Conservation (phyloP, 2,888 invertebrate genomes). For the Thyatira batis region DNA sequence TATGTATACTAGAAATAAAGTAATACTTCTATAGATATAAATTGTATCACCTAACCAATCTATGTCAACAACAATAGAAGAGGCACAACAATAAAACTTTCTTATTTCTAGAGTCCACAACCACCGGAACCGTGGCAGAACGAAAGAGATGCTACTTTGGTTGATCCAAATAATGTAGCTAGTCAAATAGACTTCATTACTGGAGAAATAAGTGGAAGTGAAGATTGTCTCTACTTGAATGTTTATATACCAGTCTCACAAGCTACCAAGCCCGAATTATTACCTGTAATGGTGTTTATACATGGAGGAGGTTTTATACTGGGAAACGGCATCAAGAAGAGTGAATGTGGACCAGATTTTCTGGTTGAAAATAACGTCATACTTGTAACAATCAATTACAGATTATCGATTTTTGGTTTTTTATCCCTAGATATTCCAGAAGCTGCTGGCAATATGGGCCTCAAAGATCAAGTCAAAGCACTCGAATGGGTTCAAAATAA, state of each 20-base stretch:
- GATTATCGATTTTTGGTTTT: conserved; percentile 63
- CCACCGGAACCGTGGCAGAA: conserved; percentile 62
- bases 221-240: conserved; percentile 66
- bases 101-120: conserved; percentile 54
- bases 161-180: conserved; percentile 39
- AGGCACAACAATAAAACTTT: not conserved
- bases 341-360: conserved; percentile 55
- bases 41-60: too few relatives aligned
- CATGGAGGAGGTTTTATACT: conserved; percentile 65
- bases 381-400: conserved; percentile 67
- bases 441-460: conserved; percentile 61
- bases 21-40: too few relatives aligned
- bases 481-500: conserved; percentile 59
- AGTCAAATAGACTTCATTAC: conserved; percentile 36
- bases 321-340: conserved; percentile 51
- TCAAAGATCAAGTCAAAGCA: conserved; percentile 63
- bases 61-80: too few relatives aligned
- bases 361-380: conserved; percentile 56
- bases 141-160: conserved; percentile 72
- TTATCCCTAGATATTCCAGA: conserved; percentile 55
- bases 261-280: conserved; percentile 15
- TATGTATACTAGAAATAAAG: too few relatives aligned
- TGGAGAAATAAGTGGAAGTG: conserved; percentile 39
- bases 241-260: conserved; percentile 56
- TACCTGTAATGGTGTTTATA: conserved; percentile 59